Percentiles rank a stretch among this genome's conserved stretches.
Conservation (phyloP, 1,140 invertebrate genomes). For the Glossosoma conforme region DNA sequence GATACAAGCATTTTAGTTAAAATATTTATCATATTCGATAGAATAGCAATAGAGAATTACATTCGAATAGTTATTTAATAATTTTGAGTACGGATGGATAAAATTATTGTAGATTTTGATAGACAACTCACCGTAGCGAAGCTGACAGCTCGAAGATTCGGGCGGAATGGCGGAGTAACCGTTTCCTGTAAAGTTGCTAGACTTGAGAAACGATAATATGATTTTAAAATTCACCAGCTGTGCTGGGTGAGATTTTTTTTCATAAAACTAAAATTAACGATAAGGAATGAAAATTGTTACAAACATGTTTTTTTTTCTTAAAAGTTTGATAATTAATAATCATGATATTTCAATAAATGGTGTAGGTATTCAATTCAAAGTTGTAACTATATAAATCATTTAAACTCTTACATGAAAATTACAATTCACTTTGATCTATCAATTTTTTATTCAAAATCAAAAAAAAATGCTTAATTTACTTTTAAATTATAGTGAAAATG, state of each 20-base stretch:
- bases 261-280: too few species aligned
- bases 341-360: too few species aligned
- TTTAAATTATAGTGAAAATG: too few species aligned
- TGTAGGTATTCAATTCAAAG: too few species aligned
- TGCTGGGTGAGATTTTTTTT: too few species aligned
- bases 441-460: too few species aligned
- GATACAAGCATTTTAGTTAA: neutral
- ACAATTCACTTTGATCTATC: neutral
- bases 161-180: constrained; percentile 21
- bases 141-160: constrained; percentile 15
- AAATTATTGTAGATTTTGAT: neutral
- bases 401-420: neutral
- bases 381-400: neutral
- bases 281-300: too few species aligned
- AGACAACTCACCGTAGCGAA: constrained; percentile 11
- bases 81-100: neutral
- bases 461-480: too few species aligned
- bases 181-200: too few species aligned
- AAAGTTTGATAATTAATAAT: too few species aligned
- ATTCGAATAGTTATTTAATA: neutral
- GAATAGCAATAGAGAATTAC: neutral
- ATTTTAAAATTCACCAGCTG: too few species aligned
- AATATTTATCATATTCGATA: neutral
- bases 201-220: neutral
- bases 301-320: too few species aligned